Percentiles rank a stretch among this genome's conserved stretches.
These are phyloP conservation scores for Lampris incognitus DNA, from an alignment of 2,113 vertebrate species.

Conservation along the genomic window DNA sequence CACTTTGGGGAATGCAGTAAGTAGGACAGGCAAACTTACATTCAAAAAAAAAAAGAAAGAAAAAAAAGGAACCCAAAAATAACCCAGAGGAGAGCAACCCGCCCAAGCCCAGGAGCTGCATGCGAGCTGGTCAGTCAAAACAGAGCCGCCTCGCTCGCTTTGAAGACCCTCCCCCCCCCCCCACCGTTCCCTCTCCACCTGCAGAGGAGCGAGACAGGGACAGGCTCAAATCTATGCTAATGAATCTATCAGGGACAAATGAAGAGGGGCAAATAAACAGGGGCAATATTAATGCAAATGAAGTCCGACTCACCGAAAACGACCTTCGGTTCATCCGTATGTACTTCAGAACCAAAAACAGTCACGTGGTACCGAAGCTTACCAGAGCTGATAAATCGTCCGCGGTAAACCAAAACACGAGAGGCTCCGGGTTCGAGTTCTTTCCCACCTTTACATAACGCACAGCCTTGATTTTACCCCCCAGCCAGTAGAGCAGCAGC, in stretches of 20 bases:
- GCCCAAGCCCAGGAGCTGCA: conserved; percentile 37
- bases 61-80: conserved; percentile 62
- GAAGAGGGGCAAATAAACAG: conserved; percentile 42
- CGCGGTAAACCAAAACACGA: too few relatives aligned
- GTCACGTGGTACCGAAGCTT: too few relatives aligned
- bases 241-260: conserved; percentile 15
- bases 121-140: conserved; percentile 56
- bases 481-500: conserved; percentile 16
- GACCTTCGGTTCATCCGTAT: conserved; percentile 46
- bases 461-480: background rate
- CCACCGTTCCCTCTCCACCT: conserved; percentile 50
- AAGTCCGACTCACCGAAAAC: conserved; percentile 13
- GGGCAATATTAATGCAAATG: conserved; percentile 38
- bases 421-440: too few relatives aligned
- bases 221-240: conserved; percentile 58
- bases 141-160: conserved; percentile 21
- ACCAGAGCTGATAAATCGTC: too few relatives aligned
- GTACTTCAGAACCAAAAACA: conserved; percentile 17
- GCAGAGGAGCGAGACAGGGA: conserved; percentile 24
- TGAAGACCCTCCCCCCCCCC: conserved; percentile 31
- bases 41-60: conserved; percentile 37
- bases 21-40: conserved; percentile 77
- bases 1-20: conserved; percentile 75
- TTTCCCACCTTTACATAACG: background rate
- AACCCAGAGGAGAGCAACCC: conserved; percentile 61